These are phyloP conservation scores for Cyaniris semiargus DNA, from an alignment of 2,888 invertebrate genomes.

Conservation along the genomic window DNA sequence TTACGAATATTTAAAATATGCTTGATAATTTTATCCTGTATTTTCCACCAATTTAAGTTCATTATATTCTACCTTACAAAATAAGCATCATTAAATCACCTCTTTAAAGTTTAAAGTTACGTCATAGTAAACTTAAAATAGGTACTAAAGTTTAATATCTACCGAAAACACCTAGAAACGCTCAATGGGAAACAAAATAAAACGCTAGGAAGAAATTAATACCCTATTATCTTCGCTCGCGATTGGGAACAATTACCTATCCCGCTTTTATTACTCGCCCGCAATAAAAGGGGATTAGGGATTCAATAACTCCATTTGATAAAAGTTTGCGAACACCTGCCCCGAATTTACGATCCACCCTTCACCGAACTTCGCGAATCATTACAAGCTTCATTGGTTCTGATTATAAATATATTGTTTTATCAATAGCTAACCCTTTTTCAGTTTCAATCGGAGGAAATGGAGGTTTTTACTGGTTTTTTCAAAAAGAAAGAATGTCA, in stretches of 20 bases:
- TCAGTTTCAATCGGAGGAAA: background rate
- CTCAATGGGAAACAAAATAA: conserved; percentile 32
- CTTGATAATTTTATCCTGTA: no score
- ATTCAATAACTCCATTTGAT: conserved; percentile 67
- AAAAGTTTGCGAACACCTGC: conserved; percentile 57
- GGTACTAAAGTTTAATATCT: background rate
- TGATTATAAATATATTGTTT: conserved; percentile 36
- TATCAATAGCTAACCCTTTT: background rate
- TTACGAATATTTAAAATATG: no score
- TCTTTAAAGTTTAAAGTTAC: no score
- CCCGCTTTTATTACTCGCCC: conserved; percentile 54
- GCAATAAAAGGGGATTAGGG: conserved; percentile 67
- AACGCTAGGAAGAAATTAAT: conserved; percentile 47
- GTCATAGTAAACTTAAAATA: no score
- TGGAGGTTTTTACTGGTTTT: background rate
- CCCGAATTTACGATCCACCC: conserved; percentile 60
- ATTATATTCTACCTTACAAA: no score
- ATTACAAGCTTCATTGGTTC: conserved; percentile 43
- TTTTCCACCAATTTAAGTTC: no score
- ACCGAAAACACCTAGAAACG: conserved; percentile 9
- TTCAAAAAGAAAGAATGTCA: no score
- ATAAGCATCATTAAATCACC: no score
- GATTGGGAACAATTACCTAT: conserved; percentile 54
- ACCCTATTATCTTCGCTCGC: conserved; percentile 46
- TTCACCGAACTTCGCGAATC: conserved; percentile 46